Evolutionary conservation across 2,797 vertebrate genomes (phyloP), one percentile per base, ranked within the genome.

Genomic region (Anisognathus igniventris): DNA sequence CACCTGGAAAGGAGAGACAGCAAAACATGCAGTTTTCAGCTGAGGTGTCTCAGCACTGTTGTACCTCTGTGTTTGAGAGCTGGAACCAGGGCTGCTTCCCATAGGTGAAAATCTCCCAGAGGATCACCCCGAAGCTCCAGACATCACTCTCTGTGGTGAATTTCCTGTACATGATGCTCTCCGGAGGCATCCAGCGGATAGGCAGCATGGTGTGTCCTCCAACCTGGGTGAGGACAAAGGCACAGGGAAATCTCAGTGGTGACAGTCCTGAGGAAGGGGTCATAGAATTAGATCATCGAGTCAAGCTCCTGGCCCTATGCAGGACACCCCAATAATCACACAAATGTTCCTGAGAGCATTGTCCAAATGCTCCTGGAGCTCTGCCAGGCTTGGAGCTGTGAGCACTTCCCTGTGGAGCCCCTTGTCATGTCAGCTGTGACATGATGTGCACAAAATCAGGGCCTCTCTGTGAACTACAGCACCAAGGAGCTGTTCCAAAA

Each of bases 21-120:
- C 44, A 86, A 70, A 57, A 86, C 68, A 42, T 14, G 57, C 3
- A 56, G 28, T 65, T 87, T 77, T 25, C 53, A 86, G 57, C 70
- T 86, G 78, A 93, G 50, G 19, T 23, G 19, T 62, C 57, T 88
- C 72, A 91, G 79, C 70, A 58, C 45, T 68, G 54, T 12, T 51
- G 53, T 98, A 99, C 99, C 99, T 99, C 99, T 45, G 99, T 99
- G 98, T 99, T 99, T 68, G 99, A 99, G 83, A 99, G 98, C 97
- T 99, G 99, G 96, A 99, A 99, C 99, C 99, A 99, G 14, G 99
- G 99, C 97, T 99, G 99, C 95, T 99, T 99, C 92, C 99, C 99
- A 10, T 99, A 99, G 3, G 99, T 99, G 97, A 99, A 99, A 97
- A 99, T 99, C 98, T 99, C 99, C 99, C 99, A 99, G 89, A 99